phyloP scores from a whole-genome alignment of 2,888 invertebrate genomes.

The Gymnocheta viridis region DNA sequence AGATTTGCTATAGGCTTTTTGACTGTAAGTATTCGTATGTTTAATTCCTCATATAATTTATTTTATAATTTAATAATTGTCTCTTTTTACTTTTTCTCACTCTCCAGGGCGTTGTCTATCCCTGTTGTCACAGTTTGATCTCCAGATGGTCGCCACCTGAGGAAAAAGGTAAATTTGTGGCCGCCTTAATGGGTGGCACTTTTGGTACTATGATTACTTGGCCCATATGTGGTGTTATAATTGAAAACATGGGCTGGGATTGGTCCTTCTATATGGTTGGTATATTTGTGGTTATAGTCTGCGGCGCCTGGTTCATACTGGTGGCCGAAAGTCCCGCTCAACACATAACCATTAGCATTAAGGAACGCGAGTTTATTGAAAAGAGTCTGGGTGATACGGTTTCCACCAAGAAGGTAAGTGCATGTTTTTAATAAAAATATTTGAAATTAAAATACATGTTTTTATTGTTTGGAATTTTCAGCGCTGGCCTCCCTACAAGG shows the following conservation, averaged over 20 bases:
- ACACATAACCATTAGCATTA: conserved; percentile 85
- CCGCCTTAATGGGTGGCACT: conserved; percentile 88
- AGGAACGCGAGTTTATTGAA: conserved; percentile 86
- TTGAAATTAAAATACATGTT: neutral
- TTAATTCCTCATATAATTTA: neutral
- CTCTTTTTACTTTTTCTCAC: conserved; percentile 31
- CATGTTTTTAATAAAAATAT: neutral
- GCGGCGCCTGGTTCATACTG: conserved; percentile 85
- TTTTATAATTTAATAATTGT: neutral
- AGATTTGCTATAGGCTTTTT: conserved; percentile 85
- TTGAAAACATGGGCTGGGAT: conserved; percentile 86
- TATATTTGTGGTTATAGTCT: conserved; percentile 83
- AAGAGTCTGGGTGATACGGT: conserved; percentile 85
- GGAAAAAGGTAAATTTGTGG: conserved; percentile 89
- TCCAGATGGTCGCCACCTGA: conserved; percentile 89
- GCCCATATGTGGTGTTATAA: conserved; percentile 86
- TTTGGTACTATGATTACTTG: conserved; percentile 87
- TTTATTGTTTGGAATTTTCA: conserved; percentile 77
- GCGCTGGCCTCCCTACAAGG: conserved; percentile 86
- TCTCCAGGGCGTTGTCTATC: conserved; percentile 76
- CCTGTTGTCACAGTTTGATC: conserved; percentile 82
- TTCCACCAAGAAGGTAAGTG: conserved; percentile 84
- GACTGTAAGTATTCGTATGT: conserved; percentile 83
- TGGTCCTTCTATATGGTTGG: conserved; percentile 87
- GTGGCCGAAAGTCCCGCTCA: conserved; percentile 86